Base-by-base conservation (phyloP, 2,888 invertebrate genomes). In the Gibbula magus region DNA sequence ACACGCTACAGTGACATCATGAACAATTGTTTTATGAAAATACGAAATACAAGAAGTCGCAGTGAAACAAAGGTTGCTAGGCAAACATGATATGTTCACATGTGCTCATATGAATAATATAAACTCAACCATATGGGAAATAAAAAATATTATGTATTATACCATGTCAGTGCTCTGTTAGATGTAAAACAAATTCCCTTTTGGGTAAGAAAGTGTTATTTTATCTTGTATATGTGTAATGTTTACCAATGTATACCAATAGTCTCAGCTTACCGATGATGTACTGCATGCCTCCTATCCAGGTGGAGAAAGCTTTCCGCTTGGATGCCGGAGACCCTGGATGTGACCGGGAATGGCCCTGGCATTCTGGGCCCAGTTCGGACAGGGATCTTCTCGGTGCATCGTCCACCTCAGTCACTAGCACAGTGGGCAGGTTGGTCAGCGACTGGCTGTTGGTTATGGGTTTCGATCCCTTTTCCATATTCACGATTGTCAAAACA, bases 281-380 rank as follows among this genome's bases (percentile, higher is more conserved):
- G 75, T 88, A 89, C 79, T 87, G 83, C 29, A 87, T 89, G 29
- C 88, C 88, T 18, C 85, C 88, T 39, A 88, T 85, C 78, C 84
- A 84, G 1, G 89, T 89, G 0, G 86, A 87, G 79, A 89, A 89
- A 8, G 86, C 89, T 61, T 85, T 79, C 73, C 89, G 77, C 77
- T 81, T 83, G 4, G 79, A 77, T 22, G 78, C 32, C 0, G 84
- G 84, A 0, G 84, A 82, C 20, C 84, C 77, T 1, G 80, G 84
- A 73, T 79, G 77, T 25, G 84, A 81, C 77, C 75, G 80, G 13
- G 81, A 79, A 20, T 52, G 53, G 13, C 20, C 13, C 32, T 52
- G 75, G 32, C 52, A 29, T 10, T 75, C 75, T 1, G 32, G 10
- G 18, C 35, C 18, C 10, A 32, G 53, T 10, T 53, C 35, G 0